These are phyloP conservation scores for Orchestes rusci DNA, from an alignment of 2,888 invertebrate genomes.

Conservation along the genomic window DNA sequence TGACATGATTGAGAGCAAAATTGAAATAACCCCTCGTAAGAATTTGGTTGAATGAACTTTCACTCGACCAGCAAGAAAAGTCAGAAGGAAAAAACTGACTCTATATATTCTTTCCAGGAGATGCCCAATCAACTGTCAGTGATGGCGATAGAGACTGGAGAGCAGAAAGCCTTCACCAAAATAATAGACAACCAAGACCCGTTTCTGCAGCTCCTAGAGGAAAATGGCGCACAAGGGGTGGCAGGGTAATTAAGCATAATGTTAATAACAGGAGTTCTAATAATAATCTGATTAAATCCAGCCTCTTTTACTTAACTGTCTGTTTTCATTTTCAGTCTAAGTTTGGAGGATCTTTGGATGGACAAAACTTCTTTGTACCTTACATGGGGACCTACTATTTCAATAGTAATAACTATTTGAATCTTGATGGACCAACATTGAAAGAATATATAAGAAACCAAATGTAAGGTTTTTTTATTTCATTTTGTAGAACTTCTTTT, in stretches of 20 bases:
- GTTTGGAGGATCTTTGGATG: slow-evolving; percentile 26
- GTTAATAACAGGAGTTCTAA: no score
- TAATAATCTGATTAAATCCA: slow-evolving; percentile 45
- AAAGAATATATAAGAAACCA: slow-evolving; percentile 85
- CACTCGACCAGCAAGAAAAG: no score
- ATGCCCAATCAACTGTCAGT: slow-evolving; percentile 40
- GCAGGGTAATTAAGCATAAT: slow-evolving; percentile 41
- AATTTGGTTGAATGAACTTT: no score
- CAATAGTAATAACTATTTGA: slow-evolving; percentile 45
- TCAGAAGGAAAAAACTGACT: no score
- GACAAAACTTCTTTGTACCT: slow-evolving; percentile 41
- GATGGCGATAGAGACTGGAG: slow-evolving; percentile 42
- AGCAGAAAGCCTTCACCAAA: slow-evolving; percentile 35
- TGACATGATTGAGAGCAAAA: no score
- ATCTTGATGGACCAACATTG: slow-evolving; percentile 49
- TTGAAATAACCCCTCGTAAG: no score
- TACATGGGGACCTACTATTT: slow-evolving; percentile 58
- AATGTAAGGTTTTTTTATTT: slow-evolving; percentile 61
- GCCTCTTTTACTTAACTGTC: slow-evolving; percentile 29
- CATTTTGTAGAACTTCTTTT: no score
- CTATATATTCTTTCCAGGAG: slow-evolving; percentile 22
- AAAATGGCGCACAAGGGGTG: slow-evolving; percentile 47
- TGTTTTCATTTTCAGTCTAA: slow-evolving; percentile 10
- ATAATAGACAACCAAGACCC: slow-evolving; percentile 40
- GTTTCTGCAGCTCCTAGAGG: slow-evolving; percentile 39